Conservation (phyloP, 1,140 invertebrate genomes). For the Meloidogyne chitwoodi region DNA sequence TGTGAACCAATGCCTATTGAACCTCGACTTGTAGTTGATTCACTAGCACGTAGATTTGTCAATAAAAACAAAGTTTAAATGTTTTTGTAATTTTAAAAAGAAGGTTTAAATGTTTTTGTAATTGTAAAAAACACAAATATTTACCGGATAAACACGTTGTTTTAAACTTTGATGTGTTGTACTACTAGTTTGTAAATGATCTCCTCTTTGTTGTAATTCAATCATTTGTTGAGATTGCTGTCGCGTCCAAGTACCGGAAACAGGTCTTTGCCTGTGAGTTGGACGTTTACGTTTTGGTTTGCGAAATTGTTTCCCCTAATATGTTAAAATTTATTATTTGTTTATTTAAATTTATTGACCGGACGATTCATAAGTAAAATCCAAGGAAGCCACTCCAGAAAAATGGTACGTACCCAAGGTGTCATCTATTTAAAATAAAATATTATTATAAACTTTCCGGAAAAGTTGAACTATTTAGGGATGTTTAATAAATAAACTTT, state of each 20-base stretch:
- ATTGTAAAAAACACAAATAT: not conserved
- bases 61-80: not conserved
- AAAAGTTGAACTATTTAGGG: too few relatives aligned
- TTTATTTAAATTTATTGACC: conserved; percentile 59
- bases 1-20: not conserved
- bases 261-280: not conserved
- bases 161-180: conserved; percentile 6
- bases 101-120: too few relatives aligned
- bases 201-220: not conserved
- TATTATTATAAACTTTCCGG: too few relatives aligned
- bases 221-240: not conserved
- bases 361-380: conserved; percentile 87
- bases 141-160: conserved; percentile 14
- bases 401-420: conserved; percentile 76
- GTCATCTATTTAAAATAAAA: conserved; percentile 27
- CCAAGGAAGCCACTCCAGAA: conserved; percentile 92
- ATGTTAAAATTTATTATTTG: not conserved
- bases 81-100: too few relatives aligned
- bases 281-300: conserved; percentile 26
- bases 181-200: not conserved
- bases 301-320: conserved; percentile 29
- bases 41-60: not conserved
- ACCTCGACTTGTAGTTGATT: not conserved
- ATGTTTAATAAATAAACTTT: too few relatives aligned
- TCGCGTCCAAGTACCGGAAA: not conserved